Percentiles rank a stretch among this genome's conserved stretches.
These are phyloP conservation scores for Pelobates fuscus DNA, from an alignment of 2,113 vertebrate genomes.

Conservation along the genomic window DNA sequence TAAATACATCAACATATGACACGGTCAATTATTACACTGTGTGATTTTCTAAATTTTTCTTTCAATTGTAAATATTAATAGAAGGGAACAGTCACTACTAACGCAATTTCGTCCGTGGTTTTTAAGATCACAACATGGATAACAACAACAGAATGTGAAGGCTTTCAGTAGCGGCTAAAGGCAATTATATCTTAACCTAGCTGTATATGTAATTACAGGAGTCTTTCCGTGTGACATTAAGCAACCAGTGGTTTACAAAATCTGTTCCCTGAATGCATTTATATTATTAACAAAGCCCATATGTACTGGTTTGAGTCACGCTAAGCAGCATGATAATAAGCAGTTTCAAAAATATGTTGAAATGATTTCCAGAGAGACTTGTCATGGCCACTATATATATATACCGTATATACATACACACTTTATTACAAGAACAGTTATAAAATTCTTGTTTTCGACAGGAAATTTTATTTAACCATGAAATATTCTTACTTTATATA, in stretches of 20 bases:
- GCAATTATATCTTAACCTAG: not conserved
- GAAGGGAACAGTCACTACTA: not conserved
- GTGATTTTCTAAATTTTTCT: not conserved
- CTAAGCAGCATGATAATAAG: not conserved
- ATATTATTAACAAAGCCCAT: not conserved
- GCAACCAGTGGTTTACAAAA: not conserved
- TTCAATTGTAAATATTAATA: not conserved
- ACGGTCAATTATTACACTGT: no score
- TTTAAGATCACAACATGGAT: not conserved
- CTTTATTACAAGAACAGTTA: no score
- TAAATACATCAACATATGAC: no score
- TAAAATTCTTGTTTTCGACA: no score
- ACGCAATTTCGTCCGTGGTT: not conserved
- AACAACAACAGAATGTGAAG: not conserved
- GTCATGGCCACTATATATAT: not conserved
- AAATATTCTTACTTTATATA: no score
- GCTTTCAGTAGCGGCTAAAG: not conserved
- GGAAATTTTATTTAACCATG: no score
- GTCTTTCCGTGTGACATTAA: not conserved
- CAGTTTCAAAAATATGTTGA: not conserved
- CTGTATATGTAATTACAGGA: not conserved
- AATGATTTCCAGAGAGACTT: not conserved
- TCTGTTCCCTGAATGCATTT: not conserved
- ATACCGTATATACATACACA: not conserved
- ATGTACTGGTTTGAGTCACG: not conserved